Percentiles rank a stretch among this genome's conserved stretches.
phyloP scores from a whole-genome alignment of 2,113 vertebrate species.

The Anarhynchus alexandrinus region DNA sequence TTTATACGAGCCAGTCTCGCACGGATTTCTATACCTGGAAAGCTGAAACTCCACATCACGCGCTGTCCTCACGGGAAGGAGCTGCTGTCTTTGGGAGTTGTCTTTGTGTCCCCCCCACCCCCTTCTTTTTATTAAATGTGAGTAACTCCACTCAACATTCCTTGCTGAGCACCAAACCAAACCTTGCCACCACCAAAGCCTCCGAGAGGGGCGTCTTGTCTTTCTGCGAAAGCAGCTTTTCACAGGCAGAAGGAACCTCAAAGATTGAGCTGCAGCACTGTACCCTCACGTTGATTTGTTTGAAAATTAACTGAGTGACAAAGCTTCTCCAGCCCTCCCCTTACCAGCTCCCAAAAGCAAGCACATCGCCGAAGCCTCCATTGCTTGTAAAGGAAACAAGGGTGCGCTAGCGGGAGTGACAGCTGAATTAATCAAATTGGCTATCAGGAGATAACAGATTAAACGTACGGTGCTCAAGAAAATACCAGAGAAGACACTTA shows the following conservation, averaged over 20 bases:
- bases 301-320: neutral
- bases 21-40: neutral
- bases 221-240: neutral
- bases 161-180: neutral
- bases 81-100: neutral
- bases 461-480: neutral
- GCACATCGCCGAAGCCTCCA: neutral
- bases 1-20: rapidly evolving
- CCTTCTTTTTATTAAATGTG: neutral
- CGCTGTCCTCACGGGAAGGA: neutral
- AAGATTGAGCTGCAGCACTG: neutral
- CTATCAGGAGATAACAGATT: neutral
- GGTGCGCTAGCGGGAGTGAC: neutral
- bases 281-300: neutral
- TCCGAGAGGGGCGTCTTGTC: neutral
- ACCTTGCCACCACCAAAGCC: neutral
- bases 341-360: neutral
- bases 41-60: neutral
- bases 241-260: neutral
- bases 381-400: neutral
- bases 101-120: neutral
- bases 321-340: neutral
- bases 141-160: neutral
- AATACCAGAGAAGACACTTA: neutral
- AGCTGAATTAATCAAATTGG: neutral